These are phyloP conservation scores for Pantherophis guttatus DNA, from an alignment of 2,113 vertebrate genomes.

Conservation along the genomic window DNA sequence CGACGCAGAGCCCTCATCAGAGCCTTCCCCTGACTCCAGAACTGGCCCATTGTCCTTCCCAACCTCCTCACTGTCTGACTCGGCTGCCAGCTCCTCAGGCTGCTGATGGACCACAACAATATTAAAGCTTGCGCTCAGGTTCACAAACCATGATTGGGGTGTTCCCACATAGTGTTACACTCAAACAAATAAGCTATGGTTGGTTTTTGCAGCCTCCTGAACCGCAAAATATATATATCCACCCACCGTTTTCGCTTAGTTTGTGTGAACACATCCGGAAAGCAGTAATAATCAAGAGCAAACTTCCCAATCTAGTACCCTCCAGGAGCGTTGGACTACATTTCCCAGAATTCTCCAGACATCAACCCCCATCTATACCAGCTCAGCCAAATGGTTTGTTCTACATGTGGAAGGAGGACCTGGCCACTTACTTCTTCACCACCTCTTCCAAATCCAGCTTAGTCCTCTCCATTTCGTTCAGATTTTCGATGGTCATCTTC, in stretches of 20 bases:
- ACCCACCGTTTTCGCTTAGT: not conserved
- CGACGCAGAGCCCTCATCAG: no score
- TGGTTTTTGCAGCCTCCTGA: not conserved
- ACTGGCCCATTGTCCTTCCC: no score
- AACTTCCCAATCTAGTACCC: not conserved
- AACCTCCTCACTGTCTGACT: no score
- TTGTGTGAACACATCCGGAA: not conserved
- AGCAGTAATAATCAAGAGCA: not conserved
- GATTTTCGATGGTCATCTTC: constrained; percentile 67
- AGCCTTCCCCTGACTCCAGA: no score
- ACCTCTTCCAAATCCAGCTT: constrained; percentile 71
- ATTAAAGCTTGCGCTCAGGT: no score
- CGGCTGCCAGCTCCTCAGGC: no score
- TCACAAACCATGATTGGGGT: no score
- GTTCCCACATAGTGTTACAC: no score
- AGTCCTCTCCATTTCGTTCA: constrained; percentile 67
- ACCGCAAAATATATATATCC: not conserved
- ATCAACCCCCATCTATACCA: not conserved
- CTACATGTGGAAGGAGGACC: not conserved
- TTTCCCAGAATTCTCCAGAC: no score
- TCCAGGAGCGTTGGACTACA: not conserved
- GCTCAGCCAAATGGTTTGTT: not conserved
- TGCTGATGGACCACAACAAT: no score
- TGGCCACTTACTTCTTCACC: constrained; percentile 63
- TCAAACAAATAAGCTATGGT: no score